phyloP scores from a whole-genome alignment of 2,888 invertebrate species.

The Halocaridina rubra region DNA sequence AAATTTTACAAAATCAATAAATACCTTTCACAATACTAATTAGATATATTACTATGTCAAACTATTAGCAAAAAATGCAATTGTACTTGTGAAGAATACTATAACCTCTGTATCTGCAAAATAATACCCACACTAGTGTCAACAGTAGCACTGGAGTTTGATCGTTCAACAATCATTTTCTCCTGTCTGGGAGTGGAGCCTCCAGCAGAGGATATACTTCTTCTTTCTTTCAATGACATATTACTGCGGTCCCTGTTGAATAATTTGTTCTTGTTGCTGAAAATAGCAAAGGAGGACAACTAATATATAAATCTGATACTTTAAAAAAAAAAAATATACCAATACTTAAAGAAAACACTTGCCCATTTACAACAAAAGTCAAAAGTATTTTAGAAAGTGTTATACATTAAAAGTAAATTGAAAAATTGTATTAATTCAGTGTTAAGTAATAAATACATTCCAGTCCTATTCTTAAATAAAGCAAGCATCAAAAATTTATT shows the following conservation, averaged over 20 bases:
- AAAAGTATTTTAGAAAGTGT: neutral
- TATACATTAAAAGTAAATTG: neutral
- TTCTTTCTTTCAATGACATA: slow-evolving; percentile 57
- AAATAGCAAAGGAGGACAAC: no score
- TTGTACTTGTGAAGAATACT: no score
- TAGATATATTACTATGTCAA: no score
- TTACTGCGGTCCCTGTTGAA: slow-evolving; percentile 56
- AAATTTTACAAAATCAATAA: no score
- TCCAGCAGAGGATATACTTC: slow-evolving; percentile 65
- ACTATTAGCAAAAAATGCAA: no score
- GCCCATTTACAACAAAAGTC: no score
- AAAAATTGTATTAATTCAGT: neutral
- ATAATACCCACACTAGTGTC: slow-evolving; percentile 67
- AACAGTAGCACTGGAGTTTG: slow-evolving; percentile 67
- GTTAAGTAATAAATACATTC: neutral
- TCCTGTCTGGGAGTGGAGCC: slow-evolving; percentile 77
- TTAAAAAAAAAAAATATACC: no score
- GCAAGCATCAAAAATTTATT: neutral
- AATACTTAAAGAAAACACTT: no score
- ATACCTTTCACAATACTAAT: no score
- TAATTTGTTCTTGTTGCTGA: slow-evolving; percentile 56
- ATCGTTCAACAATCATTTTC: slow-evolving; percentile 65
- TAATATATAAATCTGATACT: no score
- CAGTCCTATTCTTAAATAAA: neutral
- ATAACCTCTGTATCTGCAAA: no score